These are phyloP conservation scores for Cephus runcator DNA, from an alignment of 2,888 invertebrate species.

Conservation along the genomic window DNA sequence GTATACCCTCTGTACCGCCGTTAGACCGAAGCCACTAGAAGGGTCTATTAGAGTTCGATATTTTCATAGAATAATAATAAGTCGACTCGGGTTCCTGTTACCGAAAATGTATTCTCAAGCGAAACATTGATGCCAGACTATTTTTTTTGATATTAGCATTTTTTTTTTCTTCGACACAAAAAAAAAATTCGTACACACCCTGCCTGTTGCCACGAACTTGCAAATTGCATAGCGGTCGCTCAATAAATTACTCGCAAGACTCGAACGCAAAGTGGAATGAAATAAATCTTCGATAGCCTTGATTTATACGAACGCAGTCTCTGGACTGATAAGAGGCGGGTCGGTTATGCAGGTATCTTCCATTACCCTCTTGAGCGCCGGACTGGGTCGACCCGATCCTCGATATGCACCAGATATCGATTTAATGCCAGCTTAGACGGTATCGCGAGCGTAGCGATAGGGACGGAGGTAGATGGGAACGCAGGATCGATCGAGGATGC, in stretches of 20 bases:
- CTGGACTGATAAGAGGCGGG: neutral
- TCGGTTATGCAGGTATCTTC: neutral
- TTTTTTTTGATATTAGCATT: too few species aligned
- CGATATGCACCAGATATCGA: conserved; percentile 52
- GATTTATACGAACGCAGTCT: neutral
- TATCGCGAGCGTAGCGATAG: conserved; percentile 5
- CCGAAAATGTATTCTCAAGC: too few species aligned
- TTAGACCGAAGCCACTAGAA: neutral
- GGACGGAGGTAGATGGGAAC: neutral
- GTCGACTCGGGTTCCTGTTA: too few species aligned
- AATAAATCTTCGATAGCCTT: neutral
- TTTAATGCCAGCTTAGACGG: conserved; percentile 34
- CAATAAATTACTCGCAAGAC: neutral
- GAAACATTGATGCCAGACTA: too few species aligned
- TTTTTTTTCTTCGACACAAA: too few species aligned
- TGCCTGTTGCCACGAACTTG: neutral
- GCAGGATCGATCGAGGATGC: neutral
- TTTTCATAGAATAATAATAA: too few species aligned
- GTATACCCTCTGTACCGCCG: neutral
- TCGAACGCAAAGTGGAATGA: neutral
- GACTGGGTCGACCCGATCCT: conserved; percentile 5
- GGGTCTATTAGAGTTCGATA: too few species aligned
- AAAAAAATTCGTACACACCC: too few species aligned
- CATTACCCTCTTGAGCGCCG: neutral
- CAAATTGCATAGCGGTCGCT: neutral